These are phyloP conservation scores for Hyaena hyaena DNA, from an alignment of 2,113 vertebrate genomes.

Conservation along the genomic window DNA sequence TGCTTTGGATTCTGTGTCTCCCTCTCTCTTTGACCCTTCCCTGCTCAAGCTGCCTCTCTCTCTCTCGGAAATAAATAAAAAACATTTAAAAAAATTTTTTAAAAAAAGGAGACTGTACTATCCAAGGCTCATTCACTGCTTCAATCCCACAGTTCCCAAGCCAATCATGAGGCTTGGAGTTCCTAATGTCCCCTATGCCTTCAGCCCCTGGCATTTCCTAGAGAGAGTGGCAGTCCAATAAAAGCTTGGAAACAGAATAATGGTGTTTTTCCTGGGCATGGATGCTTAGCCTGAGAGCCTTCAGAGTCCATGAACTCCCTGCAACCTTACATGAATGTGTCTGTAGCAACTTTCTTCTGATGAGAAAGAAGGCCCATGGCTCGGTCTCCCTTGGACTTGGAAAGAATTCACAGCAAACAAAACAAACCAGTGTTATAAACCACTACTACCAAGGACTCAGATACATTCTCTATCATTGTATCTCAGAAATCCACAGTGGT, in stretches of 20 bases:
- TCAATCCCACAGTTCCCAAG: neutral
- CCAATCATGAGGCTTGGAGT: neutral
- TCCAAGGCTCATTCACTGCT: neutral
- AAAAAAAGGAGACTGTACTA: neutral
- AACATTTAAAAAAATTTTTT: too few relatives aligned
- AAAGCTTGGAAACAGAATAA: neutral
- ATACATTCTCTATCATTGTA: neutral
- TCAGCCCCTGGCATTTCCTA: neutral
- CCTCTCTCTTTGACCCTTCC: too few relatives aligned
- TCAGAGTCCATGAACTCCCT: neutral
- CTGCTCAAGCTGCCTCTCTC: too few relatives aligned
- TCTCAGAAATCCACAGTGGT: neutral
- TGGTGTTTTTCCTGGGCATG: neutral
- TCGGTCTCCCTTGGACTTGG: neutral
- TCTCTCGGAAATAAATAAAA: too few relatives aligned
- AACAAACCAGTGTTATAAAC: neutral
- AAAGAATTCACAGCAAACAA: neutral
- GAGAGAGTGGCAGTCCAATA: neutral
- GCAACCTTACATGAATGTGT: neutral
- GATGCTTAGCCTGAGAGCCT: neutral
- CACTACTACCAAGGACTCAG: neutral
- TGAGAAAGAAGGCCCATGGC: neutral
- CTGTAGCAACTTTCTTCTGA: neutral
- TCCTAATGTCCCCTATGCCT: neutral
- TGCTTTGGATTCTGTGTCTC: too few relatives aligned